A percentile compares a stretch with the other conserved stretches of the same genome.
Conservation (phyloP, 2,888 invertebrate genomes). For the Hypomecis atomaria region DNA sequence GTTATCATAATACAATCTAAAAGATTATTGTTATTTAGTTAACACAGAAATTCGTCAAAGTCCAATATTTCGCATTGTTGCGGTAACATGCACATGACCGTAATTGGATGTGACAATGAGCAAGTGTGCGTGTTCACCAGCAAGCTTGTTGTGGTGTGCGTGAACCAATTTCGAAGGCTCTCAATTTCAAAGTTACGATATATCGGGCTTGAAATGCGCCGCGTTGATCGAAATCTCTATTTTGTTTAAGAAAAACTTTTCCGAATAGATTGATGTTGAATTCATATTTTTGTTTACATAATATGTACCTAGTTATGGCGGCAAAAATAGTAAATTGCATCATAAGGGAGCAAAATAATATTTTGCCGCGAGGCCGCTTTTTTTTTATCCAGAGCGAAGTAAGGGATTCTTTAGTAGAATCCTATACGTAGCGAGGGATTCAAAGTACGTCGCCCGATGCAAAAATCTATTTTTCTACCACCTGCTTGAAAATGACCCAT, state of each 20-base stretch:
- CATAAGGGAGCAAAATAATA: too few species aligned
- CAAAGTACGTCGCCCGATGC: too few species aligned
- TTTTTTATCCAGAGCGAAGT: too few species aligned
- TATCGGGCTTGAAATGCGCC: constrained; percentile 17
- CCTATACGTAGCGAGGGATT: too few species aligned
- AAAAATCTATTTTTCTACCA: too few species aligned
- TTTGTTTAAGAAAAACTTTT: constrained; percentile 7
- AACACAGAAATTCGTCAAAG: too few species aligned
- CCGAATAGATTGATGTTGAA: not conserved
- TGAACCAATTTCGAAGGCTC: constrained; percentile 23
- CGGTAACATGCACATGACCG: constrained; percentile 12
- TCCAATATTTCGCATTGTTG: not conserved
- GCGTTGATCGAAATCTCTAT: constrained; percentile 14
- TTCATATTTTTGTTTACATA: constrained; percentile 7
- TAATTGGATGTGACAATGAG: constrained; percentile 17
- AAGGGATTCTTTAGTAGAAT: too few species aligned
- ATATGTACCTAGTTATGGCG: not conserved
- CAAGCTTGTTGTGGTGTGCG: constrained; percentile 4
- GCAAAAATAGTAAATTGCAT: too few species aligned
- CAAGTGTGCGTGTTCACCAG: not conserved
- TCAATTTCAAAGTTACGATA: constrained; percentile 25
- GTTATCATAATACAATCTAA: too few species aligned
- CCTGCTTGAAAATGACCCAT: too few species aligned
- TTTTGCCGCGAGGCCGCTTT: too few species aligned
- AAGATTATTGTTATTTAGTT: too few species aligned